phyloP scores from a whole-genome alignment of 2,888 invertebrate genomes.

The Scrobipalpa costella region DNA sequence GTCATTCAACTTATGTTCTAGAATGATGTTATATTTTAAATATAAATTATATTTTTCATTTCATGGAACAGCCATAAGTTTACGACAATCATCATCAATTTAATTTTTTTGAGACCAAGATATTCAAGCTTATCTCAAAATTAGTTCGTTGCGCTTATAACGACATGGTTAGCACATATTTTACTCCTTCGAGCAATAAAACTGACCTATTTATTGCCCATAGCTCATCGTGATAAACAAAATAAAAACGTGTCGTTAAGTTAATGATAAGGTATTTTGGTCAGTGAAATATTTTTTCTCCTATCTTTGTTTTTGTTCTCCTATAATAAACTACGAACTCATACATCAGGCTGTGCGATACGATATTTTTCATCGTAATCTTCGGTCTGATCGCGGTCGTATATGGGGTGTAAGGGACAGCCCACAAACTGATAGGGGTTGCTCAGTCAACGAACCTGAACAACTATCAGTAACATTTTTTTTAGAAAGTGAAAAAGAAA shows the following conservation, averaged over 20 bases:
- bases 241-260: constrained; percentile 69
- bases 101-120: constrained; percentile 9
- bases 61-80: background rate
- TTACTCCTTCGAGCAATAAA: constrained; percentile 61
- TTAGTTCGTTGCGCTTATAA: constrained; percentile 53
- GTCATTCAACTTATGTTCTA: constrained; percentile 30
- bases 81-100: constrained; percentile 8
- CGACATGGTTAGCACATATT: constrained; percentile 58
- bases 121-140: constrained; percentile 22
- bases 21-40: constrained; percentile 28
- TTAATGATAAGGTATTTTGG: constrained; percentile 30
- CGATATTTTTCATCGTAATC: constrained; percentile 61
- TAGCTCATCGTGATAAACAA: constrained; percentile 63
- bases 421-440: too few relatives aligned
- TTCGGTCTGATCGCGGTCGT: constrained; percentile 45
- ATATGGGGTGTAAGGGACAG: too few relatives aligned
- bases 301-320: constrained; percentile 35
- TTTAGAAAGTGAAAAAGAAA: too few relatives aligned
- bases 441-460: too few relatives aligned
- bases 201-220: constrained; percentile 72
- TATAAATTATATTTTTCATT: constrained; percentile 24
- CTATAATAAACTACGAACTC: constrained; percentile 36
- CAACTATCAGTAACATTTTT: too few relatives aligned
- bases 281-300: constrained; percentile 26
- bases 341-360: constrained; percentile 37